Conservation (phyloP, 2,888 invertebrate genomes). For the Xestia rhomboidea region DNA sequence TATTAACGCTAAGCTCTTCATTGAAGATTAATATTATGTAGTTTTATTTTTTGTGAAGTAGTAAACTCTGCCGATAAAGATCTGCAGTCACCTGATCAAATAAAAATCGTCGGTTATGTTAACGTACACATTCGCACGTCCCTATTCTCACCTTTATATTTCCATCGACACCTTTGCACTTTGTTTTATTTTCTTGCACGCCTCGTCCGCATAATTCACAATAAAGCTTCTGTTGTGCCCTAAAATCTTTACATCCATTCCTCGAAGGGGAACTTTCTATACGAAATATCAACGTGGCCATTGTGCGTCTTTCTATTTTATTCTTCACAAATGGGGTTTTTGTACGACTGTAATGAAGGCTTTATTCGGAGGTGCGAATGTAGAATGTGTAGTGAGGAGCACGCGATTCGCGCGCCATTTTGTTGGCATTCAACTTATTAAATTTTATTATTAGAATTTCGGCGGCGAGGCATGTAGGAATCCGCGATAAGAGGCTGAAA, state of each 20-base stretch:
- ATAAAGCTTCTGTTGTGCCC: constrained; percentile 84
- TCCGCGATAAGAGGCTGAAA: constrained; percentile 76
- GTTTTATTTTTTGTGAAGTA: constrained; percentile 27
- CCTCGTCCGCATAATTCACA: constrained; percentile 84
- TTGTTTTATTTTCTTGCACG: constrained; percentile 88
- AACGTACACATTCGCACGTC: constrained; percentile 44
- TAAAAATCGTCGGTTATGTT: constrained; percentile 18
- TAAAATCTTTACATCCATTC: constrained; percentile 80
- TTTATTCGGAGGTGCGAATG: constrained; percentile 88
- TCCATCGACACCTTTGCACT: constrained; percentile 84
- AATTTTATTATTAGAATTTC: constrained; percentile 64
- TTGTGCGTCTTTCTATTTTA: constrained; percentile 86
- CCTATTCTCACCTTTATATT: constrained; percentile 79
- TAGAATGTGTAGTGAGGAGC: constrained; percentile 74
- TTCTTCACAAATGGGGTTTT: constrained; percentile 87
- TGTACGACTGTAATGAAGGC: constrained; percentile 87
- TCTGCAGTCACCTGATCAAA: constrained; percentile 14
- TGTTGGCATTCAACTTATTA: constrained; percentile 62
- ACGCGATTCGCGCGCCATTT: constrained; percentile 70
- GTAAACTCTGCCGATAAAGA: constrained; percentile 14
- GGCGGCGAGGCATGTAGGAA: constrained; percentile 44
- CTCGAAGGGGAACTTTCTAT: constrained; percentile 86
- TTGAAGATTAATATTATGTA: constrained; percentile 10
- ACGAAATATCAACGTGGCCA: constrained; percentile 85
- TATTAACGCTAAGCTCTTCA: constrained; percentile 18